A percentile compares a stretch with the other conserved stretches of the same genome.
Conservation (phyloP, 2,113 vertebrate species). For the Scortum barcoo region DNA sequence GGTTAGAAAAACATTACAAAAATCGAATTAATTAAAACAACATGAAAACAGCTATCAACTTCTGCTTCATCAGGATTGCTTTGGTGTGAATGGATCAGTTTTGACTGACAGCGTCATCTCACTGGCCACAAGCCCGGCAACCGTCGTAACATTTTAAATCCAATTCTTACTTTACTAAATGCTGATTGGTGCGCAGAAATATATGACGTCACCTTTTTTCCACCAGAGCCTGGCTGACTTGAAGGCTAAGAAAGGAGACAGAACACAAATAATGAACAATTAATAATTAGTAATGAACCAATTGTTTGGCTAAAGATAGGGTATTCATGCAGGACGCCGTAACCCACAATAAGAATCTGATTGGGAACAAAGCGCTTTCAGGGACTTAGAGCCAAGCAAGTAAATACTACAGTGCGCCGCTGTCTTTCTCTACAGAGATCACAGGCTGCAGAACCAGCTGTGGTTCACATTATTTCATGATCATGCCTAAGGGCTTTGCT, state of each 20-base stretch:
- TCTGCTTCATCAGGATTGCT: not conserved
- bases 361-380: not conserved
- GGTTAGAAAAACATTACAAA: not conserved
- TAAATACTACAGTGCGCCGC: conserved; percentile 5
- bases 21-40: not conserved
- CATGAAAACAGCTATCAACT: no score
- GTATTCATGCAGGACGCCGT: not conserved
- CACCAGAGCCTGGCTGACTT: not conserved
- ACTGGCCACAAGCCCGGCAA: not conserved
- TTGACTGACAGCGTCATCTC: not conserved
- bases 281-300: no score
- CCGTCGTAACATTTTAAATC: not conserved
- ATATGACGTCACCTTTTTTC: not conserved
- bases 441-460: conserved; percentile 17
- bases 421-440: conserved; percentile 6
- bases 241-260: not conserved
- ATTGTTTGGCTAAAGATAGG: not conserved
- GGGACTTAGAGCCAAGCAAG: not conserved
- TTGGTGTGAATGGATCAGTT: not conserved
- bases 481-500: conserved; percentile 59
- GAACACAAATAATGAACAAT: not conserved
- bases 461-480: conserved; percentile 45
- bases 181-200: not conserved
- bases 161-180: not conserved
- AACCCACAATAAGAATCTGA: conserved; percentile 23